Evolutionary conservation across 2,113 vertebrate genomes (phyloP).

Genomic region (Gobius niger): DNA sequence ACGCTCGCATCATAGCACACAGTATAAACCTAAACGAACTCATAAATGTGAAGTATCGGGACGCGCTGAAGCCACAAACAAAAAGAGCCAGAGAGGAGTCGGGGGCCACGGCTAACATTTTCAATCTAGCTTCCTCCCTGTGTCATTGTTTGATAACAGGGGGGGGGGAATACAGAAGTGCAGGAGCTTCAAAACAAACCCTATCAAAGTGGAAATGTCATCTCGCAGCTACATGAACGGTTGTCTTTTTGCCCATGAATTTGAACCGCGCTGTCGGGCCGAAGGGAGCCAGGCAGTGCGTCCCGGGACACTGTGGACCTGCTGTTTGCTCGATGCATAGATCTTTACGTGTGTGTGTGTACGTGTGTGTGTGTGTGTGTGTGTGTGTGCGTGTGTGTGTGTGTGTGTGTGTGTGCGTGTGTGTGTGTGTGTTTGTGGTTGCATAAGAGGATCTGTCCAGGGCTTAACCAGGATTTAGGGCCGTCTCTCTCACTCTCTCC

Average conservation of each 20-base stretch:
- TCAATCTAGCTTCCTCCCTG: too few species aligned
- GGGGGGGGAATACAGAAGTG: too few species aligned
- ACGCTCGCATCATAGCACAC: too few species aligned
- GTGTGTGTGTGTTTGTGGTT: slow-evolving; percentile 52
- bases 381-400: slow-evolving; percentile 25
- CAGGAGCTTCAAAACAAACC: too few species aligned
- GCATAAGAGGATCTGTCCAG: slow-evolving; percentile 76
- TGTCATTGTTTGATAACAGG: too few species aligned
- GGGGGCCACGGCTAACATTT: too few species aligned
- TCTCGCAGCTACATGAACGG: too few species aligned
- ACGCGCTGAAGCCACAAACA: too few species aligned
- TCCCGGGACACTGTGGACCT: slow-evolving; percentile 7
- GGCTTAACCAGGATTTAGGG: slow-evolving; percentile 74
- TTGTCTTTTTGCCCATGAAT: neutral
- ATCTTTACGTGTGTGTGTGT: slow-evolving; percentile 2
- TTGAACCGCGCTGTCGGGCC: neutral
- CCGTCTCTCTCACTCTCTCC: slow-evolving; percentile 50
- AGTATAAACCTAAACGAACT: too few species aligned
- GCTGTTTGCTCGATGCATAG: slow-evolving; percentile 5
- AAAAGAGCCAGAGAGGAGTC: too few species aligned
- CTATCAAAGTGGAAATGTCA: too few species aligned
- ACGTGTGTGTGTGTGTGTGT: slow-evolving; percentile 32
- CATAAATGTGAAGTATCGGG: too few species aligned
- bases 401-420: slow-evolving; percentile 21
- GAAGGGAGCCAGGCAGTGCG: neutral